Percentiles rank a stretch among this genome's conserved stretches.
Conservation (phyloP, 2,797 vertebrate species). For the Arctocebus calabarensis region DNA sequence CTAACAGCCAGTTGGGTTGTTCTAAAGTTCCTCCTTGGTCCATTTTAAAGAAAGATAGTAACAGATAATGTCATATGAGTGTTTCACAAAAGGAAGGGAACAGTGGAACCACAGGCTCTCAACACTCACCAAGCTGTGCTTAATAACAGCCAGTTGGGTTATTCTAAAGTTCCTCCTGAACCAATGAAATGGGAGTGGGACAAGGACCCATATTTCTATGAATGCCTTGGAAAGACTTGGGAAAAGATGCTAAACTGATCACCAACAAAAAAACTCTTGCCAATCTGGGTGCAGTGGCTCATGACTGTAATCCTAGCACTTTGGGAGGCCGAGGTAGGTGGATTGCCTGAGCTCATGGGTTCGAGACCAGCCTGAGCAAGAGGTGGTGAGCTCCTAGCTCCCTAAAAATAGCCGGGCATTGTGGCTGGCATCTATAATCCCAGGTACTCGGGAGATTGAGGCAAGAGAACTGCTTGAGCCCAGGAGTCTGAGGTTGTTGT, state of each 20-base stretch:
- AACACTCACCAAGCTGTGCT: background rate
- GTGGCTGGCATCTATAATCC: no score
- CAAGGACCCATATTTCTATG: background rate
- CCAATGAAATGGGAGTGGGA: background rate
- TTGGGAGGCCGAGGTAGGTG: no score
- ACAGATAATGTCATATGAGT: background rate
- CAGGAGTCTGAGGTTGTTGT: no score
- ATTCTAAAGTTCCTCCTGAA: background rate
- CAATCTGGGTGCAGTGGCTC: no score
- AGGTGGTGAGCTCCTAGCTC: no score
- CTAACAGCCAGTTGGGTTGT: background rate
- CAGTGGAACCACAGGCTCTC: accelerated
- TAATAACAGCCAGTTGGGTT: background rate
- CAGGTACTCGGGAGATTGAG: no score
- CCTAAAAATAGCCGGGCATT: no score
- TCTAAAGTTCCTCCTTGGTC: background rate
- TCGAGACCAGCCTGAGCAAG: no score
- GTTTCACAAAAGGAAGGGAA: background rate
- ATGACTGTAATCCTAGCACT: no score
- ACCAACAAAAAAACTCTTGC: background rate
- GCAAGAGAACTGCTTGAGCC: no score
- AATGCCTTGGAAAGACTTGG: background rate
- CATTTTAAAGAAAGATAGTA: background rate
- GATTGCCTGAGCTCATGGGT: no score
- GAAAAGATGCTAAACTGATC: background rate